Evolutionary conservation across 2,797 vertebrate species (phyloP), one percentile per base, ranked within the genome.

Genomic region (Naso thynnoides): DNA sequence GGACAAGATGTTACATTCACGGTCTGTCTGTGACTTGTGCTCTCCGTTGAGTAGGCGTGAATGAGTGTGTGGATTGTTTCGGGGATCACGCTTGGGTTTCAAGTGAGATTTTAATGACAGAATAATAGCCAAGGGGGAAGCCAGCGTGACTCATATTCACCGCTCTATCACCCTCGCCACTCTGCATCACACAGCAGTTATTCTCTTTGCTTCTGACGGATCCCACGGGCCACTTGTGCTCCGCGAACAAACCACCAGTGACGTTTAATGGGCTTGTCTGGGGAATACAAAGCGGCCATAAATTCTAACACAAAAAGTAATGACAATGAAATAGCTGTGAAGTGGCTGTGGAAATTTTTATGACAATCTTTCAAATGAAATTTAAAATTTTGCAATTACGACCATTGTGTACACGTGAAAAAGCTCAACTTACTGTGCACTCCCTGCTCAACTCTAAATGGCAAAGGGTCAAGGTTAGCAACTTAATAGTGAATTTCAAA

Each of bases 71-170:
- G 88, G 82, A 82, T 73, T 85, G 82, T 88, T 83, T 90, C 59
- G 70, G 53, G 53, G 71, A 38, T 61, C 18, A 4, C 6, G 36
- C 70, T 67, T 54, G 42, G 65, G 75, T 82, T 44, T 89, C 75
- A 72, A 84, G 64, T 74, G 55, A 85, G 76, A 84, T 90, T 84
- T 88, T 77, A 86, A 59, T 83, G 86, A 88, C 86, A 88, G 84
- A 82, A 84, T 88, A 89, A 90, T 90, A 85, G 85, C 61, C n/a
- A 52, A 67, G 81, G 63, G 80, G 86, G 89, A 91, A 91, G 85
- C 84, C 84, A 82, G 77, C 29, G 66, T 91, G 90, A 91, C 80
- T 92, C 91, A 92, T 67, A 81, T 44, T 70, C 84, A 82, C 87
- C 84, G 68, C 83, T 88, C 84, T 81, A 78, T 89, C 87, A 73